Evolutionary conservation across 53 echinoderm and acorn worm genomes (phyloP).

Genomic region (Arbacia lixula): DNA sequence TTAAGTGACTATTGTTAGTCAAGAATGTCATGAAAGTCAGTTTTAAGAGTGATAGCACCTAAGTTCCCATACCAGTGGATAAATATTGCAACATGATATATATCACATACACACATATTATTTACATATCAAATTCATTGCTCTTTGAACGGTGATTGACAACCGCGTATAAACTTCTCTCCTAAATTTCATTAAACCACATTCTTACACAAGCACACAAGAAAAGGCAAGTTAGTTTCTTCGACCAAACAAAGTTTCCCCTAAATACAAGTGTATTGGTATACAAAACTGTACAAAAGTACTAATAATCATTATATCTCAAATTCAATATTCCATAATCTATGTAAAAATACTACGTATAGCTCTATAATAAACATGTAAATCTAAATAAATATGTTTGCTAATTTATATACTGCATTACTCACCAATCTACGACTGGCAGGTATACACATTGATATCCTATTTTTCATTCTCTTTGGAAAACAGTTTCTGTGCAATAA

Average conservation of each 20-base stretch:
- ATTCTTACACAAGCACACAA: slow-evolving; percentile 39
- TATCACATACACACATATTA: slow-evolving; percentile 30
- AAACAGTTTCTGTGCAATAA: too few relatives aligned
- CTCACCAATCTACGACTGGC: too few relatives aligned
- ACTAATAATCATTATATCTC: background rate
- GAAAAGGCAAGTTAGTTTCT: slow-evolving; percentile 27
- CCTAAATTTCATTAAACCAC: too few relatives aligned
- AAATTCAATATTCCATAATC: slow-evolving; percentile 5
- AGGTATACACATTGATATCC: too few relatives aligned
- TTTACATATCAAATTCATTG: slow-evolving; percentile 36
- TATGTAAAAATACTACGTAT: too few relatives aligned
- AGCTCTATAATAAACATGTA: too few relatives aligned
- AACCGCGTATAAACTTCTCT: too few relatives aligned
- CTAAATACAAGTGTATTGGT: background rate
- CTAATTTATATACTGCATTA: too few relatives aligned
- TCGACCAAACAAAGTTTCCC: background rate
- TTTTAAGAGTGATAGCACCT: slow-evolving; percentile 46
- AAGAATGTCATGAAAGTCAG: slow-evolving; percentile 41
- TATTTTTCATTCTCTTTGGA: too few relatives aligned
- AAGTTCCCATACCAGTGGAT: slow-evolving; percentile 28
- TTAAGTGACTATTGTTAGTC: too few relatives aligned
- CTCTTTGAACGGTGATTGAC: too few relatives aligned
- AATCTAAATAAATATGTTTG: too few relatives aligned
- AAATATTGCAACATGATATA: slow-evolving; percentile 52
- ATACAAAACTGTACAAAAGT: slow-evolving; percentile 40